Conservation (phyloP, 2,888 invertebrate species). For the Acanthosepion pharaonis region DNA sequence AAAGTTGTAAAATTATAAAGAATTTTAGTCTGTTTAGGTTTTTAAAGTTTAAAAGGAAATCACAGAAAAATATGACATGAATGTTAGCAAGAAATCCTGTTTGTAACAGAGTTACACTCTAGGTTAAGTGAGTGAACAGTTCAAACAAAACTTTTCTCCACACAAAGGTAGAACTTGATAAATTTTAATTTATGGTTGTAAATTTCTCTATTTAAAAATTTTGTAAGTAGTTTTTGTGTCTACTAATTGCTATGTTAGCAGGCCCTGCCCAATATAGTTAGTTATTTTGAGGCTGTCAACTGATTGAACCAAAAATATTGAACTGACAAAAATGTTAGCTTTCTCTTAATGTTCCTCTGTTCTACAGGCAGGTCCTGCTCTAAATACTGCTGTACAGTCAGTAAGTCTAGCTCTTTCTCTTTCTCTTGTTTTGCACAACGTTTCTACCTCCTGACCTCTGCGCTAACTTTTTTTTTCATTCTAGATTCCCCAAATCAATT, state of each 20-base stretch:
- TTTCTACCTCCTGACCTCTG: background rate
- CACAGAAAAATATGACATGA: no score
- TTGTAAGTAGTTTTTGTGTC: background rate
- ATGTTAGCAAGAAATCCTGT: no score
- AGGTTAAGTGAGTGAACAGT: no score
- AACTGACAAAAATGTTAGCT: background rate
- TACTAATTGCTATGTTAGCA: background rate
- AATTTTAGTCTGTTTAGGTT: no score
- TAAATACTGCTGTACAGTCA: slow-evolving; percentile 93
- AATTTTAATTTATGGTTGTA: no score
- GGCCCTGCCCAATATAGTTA: background rate
- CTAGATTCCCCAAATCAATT: slow-evolving; percentile 12
- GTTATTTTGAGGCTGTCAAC: background rate
- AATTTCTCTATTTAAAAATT: no score
- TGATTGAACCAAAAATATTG: background rate
- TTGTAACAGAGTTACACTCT: no score
- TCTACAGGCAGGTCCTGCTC: slow-evolving; percentile 89
- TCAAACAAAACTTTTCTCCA: no score
- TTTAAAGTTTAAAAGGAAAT: no score
- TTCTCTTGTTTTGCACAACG: background rate
- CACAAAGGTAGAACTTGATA: no score
- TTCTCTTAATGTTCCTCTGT: slow-evolving; percentile 46
- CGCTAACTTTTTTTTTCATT: background rate
- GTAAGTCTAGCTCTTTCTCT: slow-evolving; percentile 80
- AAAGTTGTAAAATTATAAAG: no score